Conservation (phyloP, 2,113 vertebrate genomes). For the Bubo scandiacus region DNA sequence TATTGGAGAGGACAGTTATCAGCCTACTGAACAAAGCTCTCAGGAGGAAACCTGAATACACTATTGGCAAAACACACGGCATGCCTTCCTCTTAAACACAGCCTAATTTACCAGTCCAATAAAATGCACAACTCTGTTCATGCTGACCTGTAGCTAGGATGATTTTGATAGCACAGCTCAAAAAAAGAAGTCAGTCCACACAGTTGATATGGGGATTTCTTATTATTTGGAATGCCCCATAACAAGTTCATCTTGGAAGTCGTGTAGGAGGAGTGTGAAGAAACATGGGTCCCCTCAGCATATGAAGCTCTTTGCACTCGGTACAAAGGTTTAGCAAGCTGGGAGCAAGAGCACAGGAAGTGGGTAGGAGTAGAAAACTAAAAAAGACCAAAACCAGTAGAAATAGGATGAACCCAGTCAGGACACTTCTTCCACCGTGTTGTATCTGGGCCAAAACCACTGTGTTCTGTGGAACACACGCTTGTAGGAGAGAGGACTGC, state of each 20-base stretch:
- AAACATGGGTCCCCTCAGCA: background rate
- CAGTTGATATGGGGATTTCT: background rate
- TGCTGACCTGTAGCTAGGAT: background rate
- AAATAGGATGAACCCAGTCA: background rate
- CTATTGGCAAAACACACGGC: background rate
- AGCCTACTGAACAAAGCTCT: background rate
- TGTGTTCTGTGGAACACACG: rapidly evolving
- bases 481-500: background rate
- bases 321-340: background rate
- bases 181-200: background rate
- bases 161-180: background rate
- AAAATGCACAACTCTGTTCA: background rate
- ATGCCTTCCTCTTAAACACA: background rate
- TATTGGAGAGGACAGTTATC: background rate
- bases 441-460: background rate
- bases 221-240: background rate
- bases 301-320: background rate
- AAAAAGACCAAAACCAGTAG: background rate
- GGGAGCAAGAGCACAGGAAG: background rate
- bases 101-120: background rate
- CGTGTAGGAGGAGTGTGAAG: background rate
- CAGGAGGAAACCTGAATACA: background rate
- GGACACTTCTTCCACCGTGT: background rate
- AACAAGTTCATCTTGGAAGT: background rate
- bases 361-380: background rate